These are phyloP conservation scores for Operophtera brumata DNA, from an alignment of 2,888 invertebrate genomes.

Conservation along the genomic window DNA sequence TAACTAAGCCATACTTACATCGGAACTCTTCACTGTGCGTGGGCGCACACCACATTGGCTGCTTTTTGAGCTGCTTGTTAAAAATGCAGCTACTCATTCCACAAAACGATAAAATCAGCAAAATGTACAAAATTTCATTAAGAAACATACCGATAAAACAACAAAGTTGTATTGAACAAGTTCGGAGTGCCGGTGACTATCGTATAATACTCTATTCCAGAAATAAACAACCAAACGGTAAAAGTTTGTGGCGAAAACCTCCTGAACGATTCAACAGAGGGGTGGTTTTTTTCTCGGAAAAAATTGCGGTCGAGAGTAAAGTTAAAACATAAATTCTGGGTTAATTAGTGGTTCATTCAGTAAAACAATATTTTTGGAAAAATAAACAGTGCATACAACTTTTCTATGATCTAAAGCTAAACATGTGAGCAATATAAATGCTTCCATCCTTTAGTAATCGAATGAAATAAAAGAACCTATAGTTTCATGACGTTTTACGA, in stretches of 20 bases:
- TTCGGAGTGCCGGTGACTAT: conserved; percentile 11
- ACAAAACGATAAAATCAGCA: background rate
- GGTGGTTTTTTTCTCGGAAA: conserved; percentile 7
- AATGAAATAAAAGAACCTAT: too few relatives aligned
- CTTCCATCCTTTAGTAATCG: too few relatives aligned
- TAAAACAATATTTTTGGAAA: background rate
- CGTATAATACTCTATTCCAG: conserved; percentile 11
- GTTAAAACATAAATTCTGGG: too few relatives aligned
- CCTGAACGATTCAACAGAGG: conserved; percentile 23
- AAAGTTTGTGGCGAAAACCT: conserved; percentile 9
- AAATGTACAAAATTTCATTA: background rate
- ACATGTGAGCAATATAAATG: too few relatives aligned
- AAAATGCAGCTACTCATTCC: too few relatives aligned
- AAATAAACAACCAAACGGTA: conserved; percentile 13
- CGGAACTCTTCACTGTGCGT: too few relatives aligned
- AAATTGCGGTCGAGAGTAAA: background rate
- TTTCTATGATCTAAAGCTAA: too few relatives aligned
- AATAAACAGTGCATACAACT: too few relatives aligned
- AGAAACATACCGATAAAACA: conserved; percentile 1
- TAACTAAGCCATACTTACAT: too few relatives aligned
- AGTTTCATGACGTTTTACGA: too few relatives aligned
- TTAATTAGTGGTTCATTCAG: background rate
- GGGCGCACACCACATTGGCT: too few relatives aligned
- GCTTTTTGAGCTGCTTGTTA: too few relatives aligned
- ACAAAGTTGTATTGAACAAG: conserved; percentile 23